These are phyloP conservation scores for Crocuta crocuta DNA, from an alignment of 2,113 vertebrate species.

Conservation along the genomic window DNA sequence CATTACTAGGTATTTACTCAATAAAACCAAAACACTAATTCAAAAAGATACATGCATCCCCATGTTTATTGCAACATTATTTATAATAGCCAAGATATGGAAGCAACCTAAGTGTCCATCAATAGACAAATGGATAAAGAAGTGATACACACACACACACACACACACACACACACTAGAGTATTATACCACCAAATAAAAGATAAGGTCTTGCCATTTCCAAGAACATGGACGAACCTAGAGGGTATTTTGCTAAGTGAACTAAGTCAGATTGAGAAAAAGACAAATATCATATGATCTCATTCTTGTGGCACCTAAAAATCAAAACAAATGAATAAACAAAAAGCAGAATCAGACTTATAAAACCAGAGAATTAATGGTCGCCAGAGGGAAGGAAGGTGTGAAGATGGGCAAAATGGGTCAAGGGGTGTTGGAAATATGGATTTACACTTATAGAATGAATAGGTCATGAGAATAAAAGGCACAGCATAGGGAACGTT, in stretches of 20 bases:
- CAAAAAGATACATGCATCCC: background rate
- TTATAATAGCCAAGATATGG: background rate
- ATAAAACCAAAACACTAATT: background rate
- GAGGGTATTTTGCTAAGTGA: background rate
- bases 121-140: background rate
- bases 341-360: background rate
- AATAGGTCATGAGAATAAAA: background rate
- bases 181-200: background rate
- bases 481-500: background rate
- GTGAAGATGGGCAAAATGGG: background rate
- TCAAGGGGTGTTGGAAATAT: background rate
- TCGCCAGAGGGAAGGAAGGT: background rate
- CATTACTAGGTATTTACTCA: background rate
- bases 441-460: background rate
- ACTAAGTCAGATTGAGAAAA: background rate
- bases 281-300: background rate
- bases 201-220: background rate
- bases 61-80: background rate
- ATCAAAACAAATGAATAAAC: background rate
- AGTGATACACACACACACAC: background rate
- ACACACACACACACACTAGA: background rate
- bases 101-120: background rate
- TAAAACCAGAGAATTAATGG: background rate
- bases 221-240: background rate
- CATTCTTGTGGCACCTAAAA: background rate